Conservation (phyloP, 2,888 invertebrate genomes). For the Diabrotica balteata region DNA sequence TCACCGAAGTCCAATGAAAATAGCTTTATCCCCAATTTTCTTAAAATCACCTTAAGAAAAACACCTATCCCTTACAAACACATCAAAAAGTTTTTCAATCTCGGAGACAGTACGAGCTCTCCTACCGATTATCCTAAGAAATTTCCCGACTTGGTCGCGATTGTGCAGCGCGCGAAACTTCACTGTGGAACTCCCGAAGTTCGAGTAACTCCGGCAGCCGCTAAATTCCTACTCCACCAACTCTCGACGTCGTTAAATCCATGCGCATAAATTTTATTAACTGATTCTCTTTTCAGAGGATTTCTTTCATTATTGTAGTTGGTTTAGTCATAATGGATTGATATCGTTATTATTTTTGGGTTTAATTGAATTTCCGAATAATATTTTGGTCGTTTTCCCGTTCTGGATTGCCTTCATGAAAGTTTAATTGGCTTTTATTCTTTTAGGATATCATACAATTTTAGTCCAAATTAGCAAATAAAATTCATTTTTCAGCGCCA, state of each 20-base stretch:
- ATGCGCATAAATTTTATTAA: constrained; percentile 32
- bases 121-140: not conserved
- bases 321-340: constrained; percentile 13
- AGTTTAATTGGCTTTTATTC: not conserved
- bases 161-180: constrained; percentile 16
- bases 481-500: too few species aligned
- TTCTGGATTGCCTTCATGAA: not conserved
- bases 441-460: too few species aligned
- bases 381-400: too few species aligned
- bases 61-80: constrained; percentile 2
- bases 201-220: constrained; percentile 1
- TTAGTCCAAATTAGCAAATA: too few species aligned
- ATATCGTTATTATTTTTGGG: constrained; percentile 11
- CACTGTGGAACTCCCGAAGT: constrained; percentile 13
- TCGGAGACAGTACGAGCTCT: not conserved
- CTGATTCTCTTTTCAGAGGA: constrained; percentile 14
- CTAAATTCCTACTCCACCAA: constrained; percentile 26
- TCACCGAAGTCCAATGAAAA: not conserved
- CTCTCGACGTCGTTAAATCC: constrained; percentile 23
- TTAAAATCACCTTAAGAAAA: not conserved
- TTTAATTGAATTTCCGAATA: not conserved
- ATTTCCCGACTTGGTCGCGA: constrained; percentile 9
- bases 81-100: constrained; percentile 20
- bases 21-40: not conserved
- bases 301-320: constrained; percentile 16